Evolutionary conservation across 2,888 invertebrate species (phyloP).

Genomic region (Tolmerus cingulatus): DNA sequence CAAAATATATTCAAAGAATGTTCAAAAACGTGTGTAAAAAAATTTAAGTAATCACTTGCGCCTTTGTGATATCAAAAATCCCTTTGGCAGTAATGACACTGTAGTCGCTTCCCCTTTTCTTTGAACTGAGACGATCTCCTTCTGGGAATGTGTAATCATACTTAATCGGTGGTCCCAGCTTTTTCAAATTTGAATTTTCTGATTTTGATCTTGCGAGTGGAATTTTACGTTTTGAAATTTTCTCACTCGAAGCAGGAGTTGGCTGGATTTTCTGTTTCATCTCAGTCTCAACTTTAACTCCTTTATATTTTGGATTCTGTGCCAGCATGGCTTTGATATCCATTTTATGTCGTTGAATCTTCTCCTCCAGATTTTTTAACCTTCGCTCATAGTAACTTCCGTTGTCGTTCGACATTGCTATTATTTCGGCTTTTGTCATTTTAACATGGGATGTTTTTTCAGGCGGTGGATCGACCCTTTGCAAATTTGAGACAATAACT

Average conservation of each 20-base stretch:
- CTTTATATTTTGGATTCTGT: background rate
- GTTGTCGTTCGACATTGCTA: constrained; percentile 44
- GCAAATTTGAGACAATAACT: background rate
- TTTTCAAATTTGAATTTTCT: background rate
- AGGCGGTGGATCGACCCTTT: background rate
- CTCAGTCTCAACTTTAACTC: background rate
- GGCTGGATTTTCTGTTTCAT: background rate
- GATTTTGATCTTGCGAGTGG: constrained; percentile 13
- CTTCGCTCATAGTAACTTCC: constrained; percentile 54
- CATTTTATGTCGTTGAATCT: constrained; percentile 56
- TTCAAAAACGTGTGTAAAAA: background rate
- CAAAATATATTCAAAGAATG: constrained; percentile 9
- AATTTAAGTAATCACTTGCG: constrained; percentile 21
- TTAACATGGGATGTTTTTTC: background rate
- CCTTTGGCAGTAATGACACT: constrained; percentile 29
- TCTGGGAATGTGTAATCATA: constrained; percentile 18
- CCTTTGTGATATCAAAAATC: constrained; percentile 16
- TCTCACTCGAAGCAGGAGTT: background rate
- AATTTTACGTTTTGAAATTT: constrained; percentile 2
- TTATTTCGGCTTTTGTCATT: background rate
- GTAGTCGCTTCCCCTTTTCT: constrained; percentile 5
- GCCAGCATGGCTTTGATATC: constrained; percentile 55
- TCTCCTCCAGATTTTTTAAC: constrained; percentile 54
- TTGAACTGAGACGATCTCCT: constrained; percentile 3
- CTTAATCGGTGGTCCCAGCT: background rate